phyloP scores from a whole-genome alignment of 2,797 vertebrate genomes.

The Channallabes apus region DNA sequence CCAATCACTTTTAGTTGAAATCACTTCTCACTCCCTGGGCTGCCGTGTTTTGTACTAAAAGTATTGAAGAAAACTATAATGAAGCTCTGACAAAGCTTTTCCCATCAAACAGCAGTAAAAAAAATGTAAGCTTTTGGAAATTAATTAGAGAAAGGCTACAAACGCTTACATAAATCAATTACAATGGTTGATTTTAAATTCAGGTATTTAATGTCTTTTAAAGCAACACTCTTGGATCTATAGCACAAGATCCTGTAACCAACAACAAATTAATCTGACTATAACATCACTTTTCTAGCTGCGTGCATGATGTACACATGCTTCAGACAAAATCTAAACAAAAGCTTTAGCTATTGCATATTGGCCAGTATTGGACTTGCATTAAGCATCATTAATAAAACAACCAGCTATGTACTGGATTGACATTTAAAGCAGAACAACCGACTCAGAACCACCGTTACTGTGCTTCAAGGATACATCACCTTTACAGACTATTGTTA shows the following conservation, averaged over 20 bases:
- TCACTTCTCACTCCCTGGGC: not conserved
- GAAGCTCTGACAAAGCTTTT: not conserved
- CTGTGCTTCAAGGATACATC: too few species aligned
- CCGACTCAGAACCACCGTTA: too few species aligned
- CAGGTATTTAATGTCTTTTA: not conserved
- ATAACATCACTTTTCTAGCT: not conserved
- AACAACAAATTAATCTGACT: not conserved
- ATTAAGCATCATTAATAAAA: not conserved
- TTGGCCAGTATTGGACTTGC: not conserved
- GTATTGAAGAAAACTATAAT: constrained; percentile 24
- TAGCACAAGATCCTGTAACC: constrained; percentile 1
- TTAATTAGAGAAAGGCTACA: not conserved
- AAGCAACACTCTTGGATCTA: not conserved
- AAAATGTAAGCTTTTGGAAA: not conserved
- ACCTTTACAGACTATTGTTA: too few species aligned
- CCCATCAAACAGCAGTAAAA: not conserved
- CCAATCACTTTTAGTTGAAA: constrained; percentile 18
- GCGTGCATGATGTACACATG: not conserved
- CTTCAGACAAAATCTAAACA: not conserved
- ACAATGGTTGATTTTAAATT: not conserved
- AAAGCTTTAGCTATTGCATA: not conserved
- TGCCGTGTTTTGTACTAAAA: constrained; percentile 15
- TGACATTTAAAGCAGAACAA: too few species aligned
- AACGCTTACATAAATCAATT: not conserved
- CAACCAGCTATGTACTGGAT: too few species aligned